Conservation (phyloP, 2,888 invertebrate genomes). For the Prenolepis imparis region DNA sequence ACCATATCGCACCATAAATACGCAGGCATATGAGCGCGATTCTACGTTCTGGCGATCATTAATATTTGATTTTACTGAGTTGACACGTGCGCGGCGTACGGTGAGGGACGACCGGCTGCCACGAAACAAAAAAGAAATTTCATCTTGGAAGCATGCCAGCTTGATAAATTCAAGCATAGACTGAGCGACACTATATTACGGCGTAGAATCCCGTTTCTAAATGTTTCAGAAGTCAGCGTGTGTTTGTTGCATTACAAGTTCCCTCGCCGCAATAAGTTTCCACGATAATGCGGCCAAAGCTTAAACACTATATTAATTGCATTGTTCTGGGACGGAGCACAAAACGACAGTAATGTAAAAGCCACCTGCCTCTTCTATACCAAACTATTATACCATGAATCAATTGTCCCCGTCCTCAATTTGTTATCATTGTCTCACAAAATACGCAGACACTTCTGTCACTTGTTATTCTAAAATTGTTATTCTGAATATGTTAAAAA, state of each 20-base stretch:
- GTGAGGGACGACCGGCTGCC: conserved; percentile 65
- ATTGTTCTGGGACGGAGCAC: conserved; percentile 31
- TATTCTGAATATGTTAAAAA: background rate
- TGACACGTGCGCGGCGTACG: conserved; percentile 53
- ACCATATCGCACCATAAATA: conserved; percentile 65
- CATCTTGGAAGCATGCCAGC: conserved; percentile 70
- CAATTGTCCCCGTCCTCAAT: conserved; percentile 29
- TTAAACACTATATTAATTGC: conserved; percentile 52
- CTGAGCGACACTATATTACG: conserved; percentile 56
- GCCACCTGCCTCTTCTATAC: conserved; percentile 31
- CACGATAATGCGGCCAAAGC: conserved; percentile 64
- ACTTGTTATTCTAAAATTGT: conserved; percentile 3
- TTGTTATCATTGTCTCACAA: conserved; percentile 24
- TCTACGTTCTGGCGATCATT: conserved; percentile 65
- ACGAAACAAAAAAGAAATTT: conserved; percentile 57
- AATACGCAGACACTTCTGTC: background rate
- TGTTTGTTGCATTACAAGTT: conserved; percentile 59
- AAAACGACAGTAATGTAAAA: conserved; percentile 31
- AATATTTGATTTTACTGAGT: conserved; percentile 75
- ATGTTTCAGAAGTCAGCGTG: conserved; percentile 58
- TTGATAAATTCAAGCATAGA: conserved; percentile 72
- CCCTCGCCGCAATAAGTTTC: conserved; percentile 64
- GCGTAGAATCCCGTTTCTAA: conserved; percentile 44
- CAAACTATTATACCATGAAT: conserved; percentile 41
- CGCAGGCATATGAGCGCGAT: conserved; percentile 41